Evolutionary conservation across 2,113 vertebrate genomes (phyloP).

Genomic region (Haplochromis burtoni): DNA sequence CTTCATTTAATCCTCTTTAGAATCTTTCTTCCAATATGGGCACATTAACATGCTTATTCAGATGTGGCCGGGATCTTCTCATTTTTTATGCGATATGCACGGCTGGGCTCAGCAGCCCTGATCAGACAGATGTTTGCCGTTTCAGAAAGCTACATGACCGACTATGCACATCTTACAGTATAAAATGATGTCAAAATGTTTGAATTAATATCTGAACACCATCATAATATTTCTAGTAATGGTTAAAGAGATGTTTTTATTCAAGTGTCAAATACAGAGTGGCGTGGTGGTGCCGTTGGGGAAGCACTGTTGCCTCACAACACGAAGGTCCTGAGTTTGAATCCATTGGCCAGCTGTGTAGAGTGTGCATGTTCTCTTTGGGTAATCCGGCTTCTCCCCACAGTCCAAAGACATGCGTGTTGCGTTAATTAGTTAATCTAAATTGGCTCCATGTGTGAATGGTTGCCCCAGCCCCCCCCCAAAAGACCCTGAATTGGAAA

Average conservation of each 20-base stretch:
- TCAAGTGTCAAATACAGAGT: not conserved
- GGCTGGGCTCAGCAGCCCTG: not conserved
- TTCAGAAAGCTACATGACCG: not conserved
- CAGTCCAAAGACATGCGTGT: not conserved
- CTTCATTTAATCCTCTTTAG: slow-evolving; percentile 58
- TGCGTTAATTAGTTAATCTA: not conserved
- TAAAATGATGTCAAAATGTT: not conserved
- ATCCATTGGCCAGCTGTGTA: not conserved
- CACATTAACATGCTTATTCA: slow-evolving; percentile 36
- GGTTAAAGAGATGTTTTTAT: not conserved
- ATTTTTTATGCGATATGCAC: not conserved
- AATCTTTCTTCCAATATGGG: slow-evolving; percentile 22
- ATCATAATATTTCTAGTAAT: not conserved
- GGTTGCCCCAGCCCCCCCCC: not conserved
- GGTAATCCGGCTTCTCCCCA: not conserved
- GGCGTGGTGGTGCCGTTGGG: not conserved
- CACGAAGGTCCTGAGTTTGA: not conserved
- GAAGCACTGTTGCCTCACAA: not conserved
- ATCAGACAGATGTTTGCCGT: not conserved
- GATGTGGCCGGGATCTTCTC: not conserved
- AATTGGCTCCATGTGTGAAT: not conserved
- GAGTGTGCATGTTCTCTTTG: not conserved
- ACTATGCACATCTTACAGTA: not conserved
- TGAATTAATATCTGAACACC: not conserved
- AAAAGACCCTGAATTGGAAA: not conserved